Evolutionary conservation across 2,113 vertebrate species (phyloP).

Genomic region (Rhinoderma darwinii): DNA sequence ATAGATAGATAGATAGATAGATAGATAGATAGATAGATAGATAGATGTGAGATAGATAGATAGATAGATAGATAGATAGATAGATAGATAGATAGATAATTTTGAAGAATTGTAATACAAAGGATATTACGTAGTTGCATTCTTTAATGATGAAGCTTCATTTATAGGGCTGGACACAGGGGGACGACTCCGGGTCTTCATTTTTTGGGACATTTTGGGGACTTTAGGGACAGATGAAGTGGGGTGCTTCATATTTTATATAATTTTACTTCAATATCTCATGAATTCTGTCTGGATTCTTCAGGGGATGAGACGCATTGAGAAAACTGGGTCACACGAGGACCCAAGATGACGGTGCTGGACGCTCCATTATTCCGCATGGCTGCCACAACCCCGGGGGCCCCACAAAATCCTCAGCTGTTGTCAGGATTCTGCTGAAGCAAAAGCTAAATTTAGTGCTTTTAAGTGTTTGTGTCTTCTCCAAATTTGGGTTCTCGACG

Average conservation of each 20-base stretch:
- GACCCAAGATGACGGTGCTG: background rate
- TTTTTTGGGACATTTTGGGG: background rate
- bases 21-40: too few relatives aligned
- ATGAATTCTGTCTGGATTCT: background rate
- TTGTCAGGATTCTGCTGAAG: slow-evolving; percentile 3
- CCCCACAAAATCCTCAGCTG: background rate
- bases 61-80: too few relatives aligned
- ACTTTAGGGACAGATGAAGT: too few relatives aligned
- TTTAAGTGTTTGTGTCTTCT: background rate
- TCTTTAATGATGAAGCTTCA: too few relatives aligned
- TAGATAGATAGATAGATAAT: too few relatives aligned
- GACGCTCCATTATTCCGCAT: background rate
- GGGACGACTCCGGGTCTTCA: background rate
- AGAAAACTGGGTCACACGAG: background rate
- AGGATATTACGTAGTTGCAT: too few relatives aligned
- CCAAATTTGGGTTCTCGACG: background rate
- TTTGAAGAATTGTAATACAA: too few relatives aligned
- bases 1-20: too few relatives aligned
- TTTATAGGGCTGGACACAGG: background rate
- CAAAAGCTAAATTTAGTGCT: slow-evolving; percentile 29
- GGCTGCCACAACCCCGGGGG: background rate
- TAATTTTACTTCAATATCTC: background rate
- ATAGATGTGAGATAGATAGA: too few relatives aligned
- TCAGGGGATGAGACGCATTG: background rate
- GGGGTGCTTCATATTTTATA: background rate